Base-by-base conservation (phyloP, 2,113 vertebrate species). In the Stomatorhinus ivindoensis region DNA sequence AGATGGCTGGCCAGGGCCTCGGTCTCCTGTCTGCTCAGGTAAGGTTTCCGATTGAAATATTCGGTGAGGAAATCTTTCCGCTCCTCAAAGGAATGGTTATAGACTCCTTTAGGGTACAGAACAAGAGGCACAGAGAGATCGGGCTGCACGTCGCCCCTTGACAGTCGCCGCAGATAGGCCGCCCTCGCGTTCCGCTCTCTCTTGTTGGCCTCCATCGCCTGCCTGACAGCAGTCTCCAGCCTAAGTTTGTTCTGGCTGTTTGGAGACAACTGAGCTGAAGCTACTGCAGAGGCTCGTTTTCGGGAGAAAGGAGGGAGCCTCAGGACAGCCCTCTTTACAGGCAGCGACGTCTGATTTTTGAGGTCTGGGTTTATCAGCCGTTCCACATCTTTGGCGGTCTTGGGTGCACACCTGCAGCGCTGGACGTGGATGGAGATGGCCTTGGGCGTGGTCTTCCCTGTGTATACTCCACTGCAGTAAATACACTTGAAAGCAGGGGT, bases 381-480 rank as follows among this genome's bases (percentile, higher is more conserved):
- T 51, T 92, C 91, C 0, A 89, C 87, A 24, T 93, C 92, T 50
- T 90, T 90, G 6, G 91, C 96, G 89, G 97, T 95, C 93, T 97
- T 98, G 0, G 98, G 98, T 4, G 97, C 98, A 88, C 97, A 97
- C 21, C 97, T 94, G 90, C 98, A 99, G 24, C 97, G 96, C 89
- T 98, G 95, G 89, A 99, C 92, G 87, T 99, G 98, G 0, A 99
- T 95, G 90, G 97, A 96, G 6, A 99, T 98, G 0, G 98, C 98
- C 9, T 98, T 97, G 65, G 97, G 94, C 0, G 97, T 98, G 94
- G 98, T 98, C 80, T 97, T 99, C 35, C 97, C 98, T 0, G 97
- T 98, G 95, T 99, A 99, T 19, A 99, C 98, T 0, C 98, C 98
- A 0, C 97, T 98, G 92, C 98, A 99, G 95, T 99, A 98, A 91